Conservation (phyloP, 64 coral and sea anemone species). For the Dendronephthya gigantea region DNA sequence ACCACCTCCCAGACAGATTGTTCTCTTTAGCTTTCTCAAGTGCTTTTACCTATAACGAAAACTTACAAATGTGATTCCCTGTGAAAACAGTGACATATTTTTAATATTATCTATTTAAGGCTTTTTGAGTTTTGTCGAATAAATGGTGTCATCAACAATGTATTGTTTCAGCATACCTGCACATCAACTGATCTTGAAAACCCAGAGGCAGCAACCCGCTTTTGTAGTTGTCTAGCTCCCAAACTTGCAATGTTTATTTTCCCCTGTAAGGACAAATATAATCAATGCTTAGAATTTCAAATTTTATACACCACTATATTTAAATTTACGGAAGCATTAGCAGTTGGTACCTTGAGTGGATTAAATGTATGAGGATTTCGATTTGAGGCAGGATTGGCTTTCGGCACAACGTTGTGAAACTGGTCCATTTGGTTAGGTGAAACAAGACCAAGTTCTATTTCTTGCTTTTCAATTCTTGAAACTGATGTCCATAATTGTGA, state of each 20-base stretch:
- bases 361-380: not conserved
- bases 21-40: not conserved
- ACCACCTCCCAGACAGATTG: not conserved
- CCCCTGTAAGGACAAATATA: not conserved
- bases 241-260: slow-evolving; percentile 6
- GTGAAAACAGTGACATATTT: no score
- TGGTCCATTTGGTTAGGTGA: not conserved
- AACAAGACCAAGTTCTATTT: not conserved
- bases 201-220: not conserved
- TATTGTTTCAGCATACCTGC: not conserved
- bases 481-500: slow-evolving; percentile 8
- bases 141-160: no score
- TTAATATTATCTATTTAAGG: no score
- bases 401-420: not conserved
- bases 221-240: not conserved
- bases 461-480: not conserved
- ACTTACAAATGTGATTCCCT: no score
- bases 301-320: not conserved
- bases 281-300: not conserved
- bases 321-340: no score
- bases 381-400: not conserved
- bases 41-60: not conserved
- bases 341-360: not conserved
- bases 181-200: not conserved
- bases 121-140: no score